A percentile compares a stretch with the other conserved stretches of the same genome.
Conservation (phyloP, 2,797 vertebrate species). For the Anabas testudineus region DNA sequence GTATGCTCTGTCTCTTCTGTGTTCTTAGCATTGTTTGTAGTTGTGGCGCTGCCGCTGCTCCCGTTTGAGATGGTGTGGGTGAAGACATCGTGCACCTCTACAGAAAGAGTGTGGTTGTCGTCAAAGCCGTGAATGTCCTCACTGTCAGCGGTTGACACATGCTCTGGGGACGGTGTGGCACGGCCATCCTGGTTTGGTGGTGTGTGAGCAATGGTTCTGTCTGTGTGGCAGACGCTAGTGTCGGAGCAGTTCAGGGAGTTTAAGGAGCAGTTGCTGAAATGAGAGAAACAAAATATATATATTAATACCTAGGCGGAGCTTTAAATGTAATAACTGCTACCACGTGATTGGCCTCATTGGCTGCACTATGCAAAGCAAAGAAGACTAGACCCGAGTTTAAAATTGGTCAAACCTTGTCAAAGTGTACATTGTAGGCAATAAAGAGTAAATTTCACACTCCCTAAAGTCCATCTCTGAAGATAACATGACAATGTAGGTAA, state of each 20-base stretch:
- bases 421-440: too few relatives aligned
- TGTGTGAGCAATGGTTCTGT: slow-evolving; percentile 67
- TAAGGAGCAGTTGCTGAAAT: slow-evolving; percentile 74
- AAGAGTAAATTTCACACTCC: background rate
- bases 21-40: slow-evolving; percentile 63
- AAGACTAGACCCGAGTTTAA: background rate
- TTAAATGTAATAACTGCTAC: background rate
- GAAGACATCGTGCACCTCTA: slow-evolving; percentile 30
- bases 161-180: slow-evolving; percentile 71
- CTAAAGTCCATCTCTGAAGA: background rate
- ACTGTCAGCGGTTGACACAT: slow-evolving; percentile 53
- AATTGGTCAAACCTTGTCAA: background rate
- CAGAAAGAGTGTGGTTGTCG: slow-evolving; percentile 49
- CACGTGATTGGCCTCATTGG: background rate
- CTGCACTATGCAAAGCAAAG: background rate
- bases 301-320: background rate
- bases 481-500: background rate
- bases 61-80: slow-evolving; percentile 17
- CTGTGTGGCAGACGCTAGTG: slow-evolving; percentile 61
- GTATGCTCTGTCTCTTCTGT: slow-evolving; percentile 69
- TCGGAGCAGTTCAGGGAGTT: slow-evolving; percentile 73
- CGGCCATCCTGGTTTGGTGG: slow-evolving; percentile 75
- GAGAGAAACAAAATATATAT: background rate
- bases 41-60: slow-evolving; percentile 46
- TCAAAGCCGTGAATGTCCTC: slow-evolving; percentile 62